A percentile compares a stretch with the other conserved stretches of the same genome.
Evolutionary conservation across 1,140 invertebrate species (phyloP).

Genomic region (Contarinia nasturtii): DNA sequence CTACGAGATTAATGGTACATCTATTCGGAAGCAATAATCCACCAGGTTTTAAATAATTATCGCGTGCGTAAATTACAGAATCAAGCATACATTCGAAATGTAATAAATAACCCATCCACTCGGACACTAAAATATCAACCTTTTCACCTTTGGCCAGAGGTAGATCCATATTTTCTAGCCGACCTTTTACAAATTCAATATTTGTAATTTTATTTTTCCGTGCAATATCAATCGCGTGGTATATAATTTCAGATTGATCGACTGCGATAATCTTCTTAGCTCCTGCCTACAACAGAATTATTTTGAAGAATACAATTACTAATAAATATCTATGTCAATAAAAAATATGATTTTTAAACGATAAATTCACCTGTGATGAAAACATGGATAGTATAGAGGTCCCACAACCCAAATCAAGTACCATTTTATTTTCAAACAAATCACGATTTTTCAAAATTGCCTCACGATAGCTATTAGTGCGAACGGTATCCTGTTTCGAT

Average conservation of each 20-base stretch:
- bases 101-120: slow-evolving; percentile 99
- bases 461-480: slow-evolving; percentile 84
- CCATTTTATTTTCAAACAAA: slow-evolving; percentile 51
- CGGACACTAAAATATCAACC: slow-evolving; percentile 91
- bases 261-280: slow-evolving; percentile 81
- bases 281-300: too few relatives aligned
- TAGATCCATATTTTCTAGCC: slow-evolving; percentile 76
- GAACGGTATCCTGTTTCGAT: slow-evolving; percentile 78
- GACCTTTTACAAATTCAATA: slow-evolving; percentile 50
- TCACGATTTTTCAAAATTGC: slow-evolving; percentile 72
- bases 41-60: slow-evolving; percentile 62
- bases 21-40: slow-evolving; percentile 69
- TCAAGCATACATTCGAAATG: slow-evolving; percentile 97
- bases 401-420: slow-evolving; percentile 87
- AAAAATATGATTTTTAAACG: too few relatives aligned
- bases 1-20: slow-evolving; percentile 74
- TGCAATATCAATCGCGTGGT: slow-evolving; percentile 59
- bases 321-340: too few relatives aligned
- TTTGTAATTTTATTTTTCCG: slow-evolving; percentile 41
- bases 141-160: slow-evolving; percentile 35
- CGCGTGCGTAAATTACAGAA: slow-evolving; percentile 75
- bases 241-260: slow-evolving; percentile 74
- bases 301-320: too few relatives aligned
- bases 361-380: slow-evolving; percentile 75
- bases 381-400: slow-evolving; percentile 92